Percentiles rank a stretch among this genome's conserved stretches.
Evolutionary conservation across 1,140 invertebrate genomes (phyloP).

Genomic region (Ceratina calcarata): DNA sequence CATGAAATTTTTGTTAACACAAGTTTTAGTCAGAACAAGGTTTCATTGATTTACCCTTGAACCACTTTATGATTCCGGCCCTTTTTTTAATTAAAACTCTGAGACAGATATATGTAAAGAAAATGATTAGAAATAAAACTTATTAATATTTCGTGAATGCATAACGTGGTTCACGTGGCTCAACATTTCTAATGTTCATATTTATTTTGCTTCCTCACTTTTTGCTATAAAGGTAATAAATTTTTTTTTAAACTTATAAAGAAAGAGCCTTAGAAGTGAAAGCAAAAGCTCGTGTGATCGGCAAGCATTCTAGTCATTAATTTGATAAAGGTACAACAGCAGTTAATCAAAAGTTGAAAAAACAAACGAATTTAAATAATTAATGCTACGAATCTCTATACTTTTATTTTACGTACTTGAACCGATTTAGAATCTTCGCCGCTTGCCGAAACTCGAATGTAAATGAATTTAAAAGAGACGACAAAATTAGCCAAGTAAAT

Average conservation of each 20-base stretch:
- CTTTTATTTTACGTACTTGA: neutral
- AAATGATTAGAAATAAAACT: neutral
- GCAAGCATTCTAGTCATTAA: conserved; percentile 23
- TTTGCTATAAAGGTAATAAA: conserved; percentile 32
- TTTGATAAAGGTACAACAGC: conserved; percentile 11
- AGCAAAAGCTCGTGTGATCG: conserved; percentile 6
- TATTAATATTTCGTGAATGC: neutral
- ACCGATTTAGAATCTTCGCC: neutral
- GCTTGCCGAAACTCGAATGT: conserved; percentile 21
- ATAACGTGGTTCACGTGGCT: conserved; percentile 40
- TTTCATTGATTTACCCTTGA: conserved; percentile 33
- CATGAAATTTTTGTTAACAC: neutral
- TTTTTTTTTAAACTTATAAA: conserved; percentile 15
- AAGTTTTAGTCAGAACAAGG: conserved; percentile 24
- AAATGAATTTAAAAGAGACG: neutral
- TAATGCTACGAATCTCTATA: too few relatives aligned
- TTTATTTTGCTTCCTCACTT: conserved; percentile 45
- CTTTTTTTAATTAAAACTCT: too few relatives aligned
- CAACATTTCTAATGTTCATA: conserved; percentile 27
- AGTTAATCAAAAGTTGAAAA: conserved; percentile 1
- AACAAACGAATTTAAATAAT: neutral
- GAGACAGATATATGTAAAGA: too few relatives aligned
- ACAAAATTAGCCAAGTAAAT: neutral
- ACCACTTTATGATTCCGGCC: conserved; percentile 27
- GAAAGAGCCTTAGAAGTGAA: conserved; percentile 17